Evolutionary conservation across 1,140 invertebrate genomes (phyloP), one percentile per base, ranked within the genome.

Genomic region (Ceratosolen solmsi): DNA sequence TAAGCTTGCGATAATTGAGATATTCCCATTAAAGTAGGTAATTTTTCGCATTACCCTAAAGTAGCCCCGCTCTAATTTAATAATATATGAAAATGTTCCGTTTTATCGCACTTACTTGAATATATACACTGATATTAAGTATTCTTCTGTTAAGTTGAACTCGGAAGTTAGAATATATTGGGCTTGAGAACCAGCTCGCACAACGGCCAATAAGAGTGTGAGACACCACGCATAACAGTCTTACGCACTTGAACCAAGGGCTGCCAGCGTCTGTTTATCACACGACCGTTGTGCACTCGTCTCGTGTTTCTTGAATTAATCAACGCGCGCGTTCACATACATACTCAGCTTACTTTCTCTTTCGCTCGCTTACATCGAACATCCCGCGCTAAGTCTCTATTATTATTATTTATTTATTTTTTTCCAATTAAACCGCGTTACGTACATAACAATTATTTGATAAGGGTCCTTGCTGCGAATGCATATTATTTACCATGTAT

Each of bases 281-380:
- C 63, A 33, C 63, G 22, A 68, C 63, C 33, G 33, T 68, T 68
- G 33, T 38, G 63, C 63, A 68, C 63, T 68, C 63, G 36, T 68
- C 27, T n/a, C 9, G 25, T 20, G n/a, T 20, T 46, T 46, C 41
- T 13, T 54, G 51, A 22, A 11, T 3, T 4, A 22, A 54, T 2
- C 5, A 54, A 54, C 51, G 20, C 51, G 51, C 51, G 51, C 51
- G 9, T 13, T 11, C 11, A 54, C 33, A 13, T 36, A n/a, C 27
- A n/a, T 36, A 4, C 11, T 13, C 1, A n/a, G n/a, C 33, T 38
- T n/a, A 68, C 33, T 68, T 68, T 68, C 63, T 68, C 63, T 68
- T 68, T 68, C 36, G 7, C 20, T 68, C 36, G 7, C n/a, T n/a
- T n/a, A n/a, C n/a, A n/a, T n/a, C n/a, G 41, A 46, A 8, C 41